Conservation (phyloP, 2,888 invertebrate genomes). For the Callimorpha dominula region DNA sequence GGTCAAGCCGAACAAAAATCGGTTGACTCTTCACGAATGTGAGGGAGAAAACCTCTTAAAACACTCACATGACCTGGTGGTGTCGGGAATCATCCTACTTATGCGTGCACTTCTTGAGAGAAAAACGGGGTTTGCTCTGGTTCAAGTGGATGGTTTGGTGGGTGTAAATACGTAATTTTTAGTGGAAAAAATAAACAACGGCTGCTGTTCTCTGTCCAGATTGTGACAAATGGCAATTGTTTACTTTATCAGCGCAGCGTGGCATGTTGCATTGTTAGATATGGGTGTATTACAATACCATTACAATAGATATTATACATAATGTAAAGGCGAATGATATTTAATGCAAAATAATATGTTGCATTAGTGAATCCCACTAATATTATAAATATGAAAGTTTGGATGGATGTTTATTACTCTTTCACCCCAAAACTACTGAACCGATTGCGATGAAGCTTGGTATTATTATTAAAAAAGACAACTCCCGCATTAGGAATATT, state of each 20-base stretch:
- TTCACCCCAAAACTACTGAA: too few relatives aligned
- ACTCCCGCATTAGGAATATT: too few relatives aligned
- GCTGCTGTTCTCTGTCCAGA: background rate
- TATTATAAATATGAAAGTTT: too few relatives aligned
- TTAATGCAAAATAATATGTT: background rate
- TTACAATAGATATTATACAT: background rate
- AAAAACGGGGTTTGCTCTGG: background rate
- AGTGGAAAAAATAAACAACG: background rate
- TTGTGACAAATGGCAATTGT: constrained; percentile 17
- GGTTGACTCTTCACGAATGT: background rate
- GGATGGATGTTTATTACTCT: too few relatives aligned
- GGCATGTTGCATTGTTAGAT: constrained; percentile 6
- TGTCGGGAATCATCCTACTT: background rate
- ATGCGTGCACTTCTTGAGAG: background rate
- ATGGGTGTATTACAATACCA: background rate
- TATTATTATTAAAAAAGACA: too few relatives aligned
- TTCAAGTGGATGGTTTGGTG: background rate
- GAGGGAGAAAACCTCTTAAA: background rate
- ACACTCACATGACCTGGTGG: background rate
- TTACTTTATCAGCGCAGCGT: constrained; percentile 27
- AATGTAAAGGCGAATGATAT: background rate
- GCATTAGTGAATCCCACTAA: background rate
- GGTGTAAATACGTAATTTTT: background rate
- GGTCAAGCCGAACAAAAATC: too few relatives aligned
- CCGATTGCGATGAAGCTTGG: too few relatives aligned